A percentile compares a stretch with the other conserved stretches of the same genome.
Conservation (phyloP, 2,888 invertebrate species). For the Deilephila porcellus region DNA sequence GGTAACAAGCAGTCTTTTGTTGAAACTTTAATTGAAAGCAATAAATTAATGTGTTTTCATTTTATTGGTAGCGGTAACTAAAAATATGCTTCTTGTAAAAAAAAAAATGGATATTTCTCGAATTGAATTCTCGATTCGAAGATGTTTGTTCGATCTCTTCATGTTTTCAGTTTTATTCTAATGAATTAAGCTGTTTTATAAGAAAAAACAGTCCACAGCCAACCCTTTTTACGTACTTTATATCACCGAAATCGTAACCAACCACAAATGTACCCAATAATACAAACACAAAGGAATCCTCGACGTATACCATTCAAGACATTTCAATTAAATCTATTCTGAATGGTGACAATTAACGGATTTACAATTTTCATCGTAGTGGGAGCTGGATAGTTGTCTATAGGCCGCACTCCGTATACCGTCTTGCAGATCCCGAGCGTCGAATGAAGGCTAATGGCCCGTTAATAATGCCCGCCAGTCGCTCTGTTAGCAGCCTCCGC, state of each 20-base stretch:
- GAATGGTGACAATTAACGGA: constrained; percentile 49
- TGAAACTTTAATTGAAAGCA: no score
- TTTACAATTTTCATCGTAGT: constrained; percentile 45
- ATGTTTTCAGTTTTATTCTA: no score
- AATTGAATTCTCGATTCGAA: no score
- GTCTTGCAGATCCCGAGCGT: constrained; percentile 58
- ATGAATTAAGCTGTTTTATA: no score
- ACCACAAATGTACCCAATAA: not conserved
- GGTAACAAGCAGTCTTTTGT: no score
- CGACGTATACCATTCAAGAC: not conserved
- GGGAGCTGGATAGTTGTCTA: constrained; percentile 39
- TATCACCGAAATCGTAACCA: not conserved
- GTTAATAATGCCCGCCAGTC: constrained; percentile 77
- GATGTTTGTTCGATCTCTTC: no score
- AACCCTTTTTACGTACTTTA: no score
- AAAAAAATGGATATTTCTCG: no score
- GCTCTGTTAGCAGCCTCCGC: constrained; percentile 68
- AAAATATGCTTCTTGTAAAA: no score
- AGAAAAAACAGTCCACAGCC: not conserved
- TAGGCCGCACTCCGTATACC: constrained; percentile 38
- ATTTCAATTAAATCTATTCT: constrained; percentile 31
- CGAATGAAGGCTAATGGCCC: constrained; percentile 76
- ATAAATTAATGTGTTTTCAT: no score
- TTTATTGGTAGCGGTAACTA: no score
- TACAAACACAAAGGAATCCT: not conserved